Percentiles rank a stretch among this genome's conserved stretches.
Evolutionary conservation across 2,797 vertebrate genomes (phyloP).

Genomic region (Falco berigora): DNA sequence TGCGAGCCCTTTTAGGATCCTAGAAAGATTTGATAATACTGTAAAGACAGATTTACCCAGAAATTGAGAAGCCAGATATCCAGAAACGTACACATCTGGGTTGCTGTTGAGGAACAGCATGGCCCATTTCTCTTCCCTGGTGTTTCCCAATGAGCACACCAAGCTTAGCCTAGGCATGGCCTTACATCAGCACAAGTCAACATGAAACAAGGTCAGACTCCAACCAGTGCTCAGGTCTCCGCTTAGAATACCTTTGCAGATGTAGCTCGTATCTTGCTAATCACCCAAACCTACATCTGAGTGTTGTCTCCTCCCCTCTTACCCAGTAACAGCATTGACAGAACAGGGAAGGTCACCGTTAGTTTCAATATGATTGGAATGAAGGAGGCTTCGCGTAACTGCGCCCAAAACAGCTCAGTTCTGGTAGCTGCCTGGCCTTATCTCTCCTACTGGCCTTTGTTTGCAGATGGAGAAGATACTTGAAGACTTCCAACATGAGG

Average conservation of each 20-base stretch:
- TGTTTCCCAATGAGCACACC: neutral
- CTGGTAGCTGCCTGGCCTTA: neutral
- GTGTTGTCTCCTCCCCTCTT: neutral
- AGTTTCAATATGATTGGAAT: neutral
- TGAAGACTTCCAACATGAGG: neutral
- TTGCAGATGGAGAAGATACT: neutral
- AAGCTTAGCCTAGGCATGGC: neutral
- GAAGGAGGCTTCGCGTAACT: neutral
- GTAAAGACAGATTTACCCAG: neutral
- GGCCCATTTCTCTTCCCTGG: neutral
- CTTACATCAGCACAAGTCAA: neutral
- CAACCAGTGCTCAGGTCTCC: neutral
- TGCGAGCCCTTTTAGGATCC: neutral
- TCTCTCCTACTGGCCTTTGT: neutral
- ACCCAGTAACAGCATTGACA: fast-evolving
- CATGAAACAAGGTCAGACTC: neutral
- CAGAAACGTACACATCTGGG: fast-evolving
- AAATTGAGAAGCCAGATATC: neutral
- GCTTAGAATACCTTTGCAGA: fast-evolving
- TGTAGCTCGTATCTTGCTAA: neutral
- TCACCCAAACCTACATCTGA: neutral
- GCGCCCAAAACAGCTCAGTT: neutral
- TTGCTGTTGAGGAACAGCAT: fast-evolving
- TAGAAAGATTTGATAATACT: neutral
- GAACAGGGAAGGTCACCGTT: neutral